phyloP scores from a whole-genome alignment of 1,140 invertebrate species.

The Drosophila nikananu region DNA sequence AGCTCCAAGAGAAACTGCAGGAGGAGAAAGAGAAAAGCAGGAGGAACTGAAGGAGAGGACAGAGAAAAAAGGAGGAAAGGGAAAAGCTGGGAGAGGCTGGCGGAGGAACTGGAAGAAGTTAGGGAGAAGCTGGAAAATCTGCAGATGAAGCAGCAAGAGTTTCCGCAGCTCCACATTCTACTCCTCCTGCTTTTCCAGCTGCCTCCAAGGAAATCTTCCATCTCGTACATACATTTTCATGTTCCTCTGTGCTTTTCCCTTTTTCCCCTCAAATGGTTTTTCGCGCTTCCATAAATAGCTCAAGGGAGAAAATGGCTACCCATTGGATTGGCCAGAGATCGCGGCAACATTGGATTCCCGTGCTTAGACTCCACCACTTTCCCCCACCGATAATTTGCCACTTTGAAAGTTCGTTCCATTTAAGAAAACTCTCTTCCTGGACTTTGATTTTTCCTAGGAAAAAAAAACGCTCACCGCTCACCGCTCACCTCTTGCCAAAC shows the following conservation, averaged over 20 bases:
- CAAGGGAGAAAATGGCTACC: background rate
- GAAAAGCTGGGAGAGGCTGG: background rate
- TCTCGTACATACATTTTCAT: background rate
- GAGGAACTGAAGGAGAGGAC: background rate
- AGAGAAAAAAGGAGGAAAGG: background rate
- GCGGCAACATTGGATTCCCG: slow-evolving; percentile 1
- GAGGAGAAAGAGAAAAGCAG: background rate
- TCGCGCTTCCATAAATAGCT: slow-evolving; percentile 33
- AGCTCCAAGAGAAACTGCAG: background rate
- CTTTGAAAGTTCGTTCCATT: background rate
- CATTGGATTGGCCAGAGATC: background rate
- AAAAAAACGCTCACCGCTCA: too few species aligned
- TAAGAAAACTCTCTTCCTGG: slow-evolving; percentile 23
- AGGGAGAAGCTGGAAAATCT: background rate
- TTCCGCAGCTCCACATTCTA: background rate
- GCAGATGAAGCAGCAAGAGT: slow-evolving; percentile 1
- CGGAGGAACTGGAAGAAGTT: background rate
- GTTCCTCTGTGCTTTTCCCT: background rate
- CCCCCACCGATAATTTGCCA: slow-evolving; percentile 8
- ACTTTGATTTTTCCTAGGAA: slow-evolving; percentile 39
- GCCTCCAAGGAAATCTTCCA: slow-evolving; percentile 21
- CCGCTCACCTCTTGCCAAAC: slow-evolving; percentile 12
- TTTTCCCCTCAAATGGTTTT: slow-evolving; percentile 7
- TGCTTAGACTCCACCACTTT: background rate
- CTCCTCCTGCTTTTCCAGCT: too few species aligned